Percentiles rank a stretch among this genome's conserved stretches.
Conservation (phyloP, 2,888 invertebrate species). For the Dasysyrphus albostriatus region DNA sequence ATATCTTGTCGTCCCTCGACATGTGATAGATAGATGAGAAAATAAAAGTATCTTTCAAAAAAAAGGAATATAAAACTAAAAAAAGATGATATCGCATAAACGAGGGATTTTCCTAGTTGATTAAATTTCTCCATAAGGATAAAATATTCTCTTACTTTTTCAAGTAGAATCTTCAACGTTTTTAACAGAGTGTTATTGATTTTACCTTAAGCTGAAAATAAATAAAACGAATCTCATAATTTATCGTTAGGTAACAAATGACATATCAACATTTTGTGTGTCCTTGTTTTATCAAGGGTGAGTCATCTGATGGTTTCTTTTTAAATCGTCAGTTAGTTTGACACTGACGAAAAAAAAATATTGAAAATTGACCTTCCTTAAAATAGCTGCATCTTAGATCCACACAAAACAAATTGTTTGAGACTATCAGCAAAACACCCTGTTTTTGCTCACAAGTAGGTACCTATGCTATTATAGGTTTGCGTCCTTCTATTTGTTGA, state of each 20-base stretch:
- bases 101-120: slow-evolving; percentile 68
- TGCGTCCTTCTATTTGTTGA: slow-evolving; percentile 51
- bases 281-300: no score
- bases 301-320: no score
- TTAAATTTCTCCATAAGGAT: slow-evolving; percentile 54
- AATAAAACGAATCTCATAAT: not conserved
- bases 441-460: not conserved
- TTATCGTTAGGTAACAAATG: no score
- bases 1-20: slow-evolving; percentile 38
- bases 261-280: no score
- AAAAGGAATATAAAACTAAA: slow-evolving; percentile 30
- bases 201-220: not conserved
- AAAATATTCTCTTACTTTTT: slow-evolving; percentile 16
- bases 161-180: not conserved
- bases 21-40: slow-evolving; percentile 16
- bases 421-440: not conserved
- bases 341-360: no score
- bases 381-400: no score
- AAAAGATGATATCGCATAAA: slow-evolving; percentile 62
- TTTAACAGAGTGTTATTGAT: not conserved
- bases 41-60: slow-evolving; percentile 39
- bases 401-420: no score
- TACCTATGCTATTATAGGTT: slow-evolving; percentile 16
- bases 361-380: no score
- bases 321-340: no score